Percentiles rank a stretch among this genome's conserved stretches.
phyloP scores from a whole-genome alignment of 2,888 invertebrate genomes.

The Octodonta nipae region DNA sequence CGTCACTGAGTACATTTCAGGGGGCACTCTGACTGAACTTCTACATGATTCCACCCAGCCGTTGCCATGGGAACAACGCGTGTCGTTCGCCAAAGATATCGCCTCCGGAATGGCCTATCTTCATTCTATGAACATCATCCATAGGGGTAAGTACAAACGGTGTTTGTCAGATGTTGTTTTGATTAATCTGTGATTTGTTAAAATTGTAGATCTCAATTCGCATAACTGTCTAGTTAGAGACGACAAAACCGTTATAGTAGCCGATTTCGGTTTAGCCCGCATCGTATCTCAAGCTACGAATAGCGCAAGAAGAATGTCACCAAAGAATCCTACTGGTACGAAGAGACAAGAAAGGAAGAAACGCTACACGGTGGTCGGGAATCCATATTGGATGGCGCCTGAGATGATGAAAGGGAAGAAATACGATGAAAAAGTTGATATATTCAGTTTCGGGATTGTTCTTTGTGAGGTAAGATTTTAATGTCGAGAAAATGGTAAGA shows the following conservation, averaged over 20 bases:
- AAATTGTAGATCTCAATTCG: slow-evolving; percentile 81
- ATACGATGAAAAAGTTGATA: slow-evolving; percentile 91
- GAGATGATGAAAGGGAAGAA: slow-evolving; percentile 96
- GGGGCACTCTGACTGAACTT: slow-evolving; percentile 77
- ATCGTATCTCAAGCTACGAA: slow-evolving; percentile 48
- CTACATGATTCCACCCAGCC: slow-evolving; percentile 59
- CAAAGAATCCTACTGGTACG: slow-evolving; percentile 25
- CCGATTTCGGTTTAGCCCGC: slow-evolving; percentile 87
- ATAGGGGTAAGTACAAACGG: slow-evolving; percentile 30
- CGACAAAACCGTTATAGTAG: slow-evolving; percentile 84
- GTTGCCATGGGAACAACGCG: slow-evolving; percentile 67
- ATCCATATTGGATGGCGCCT: slow-evolving; percentile 98
- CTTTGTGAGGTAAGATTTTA: slow-evolving; percentile 72
- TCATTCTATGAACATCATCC: slow-evolving; percentile 88
- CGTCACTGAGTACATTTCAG: slow-evolving; percentile 84
- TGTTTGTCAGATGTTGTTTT: neutral
- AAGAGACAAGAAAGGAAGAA: slow-evolving; percentile 58
- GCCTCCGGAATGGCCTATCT: slow-evolving; percentile 87
- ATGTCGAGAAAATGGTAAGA: slow-evolving; percentile 4
- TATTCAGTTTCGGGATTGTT: slow-evolving; percentile 91
- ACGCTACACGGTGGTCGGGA: slow-evolving; percentile 89
- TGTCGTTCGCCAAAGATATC: slow-evolving; percentile 80
- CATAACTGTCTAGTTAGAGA: slow-evolving; percentile 74
- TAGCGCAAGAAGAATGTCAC: slow-evolving; percentile 29
- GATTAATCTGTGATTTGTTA: neutral